Conservation (phyloP, 2,797 vertebrate species). For the Takifugu rubripes region DNA sequence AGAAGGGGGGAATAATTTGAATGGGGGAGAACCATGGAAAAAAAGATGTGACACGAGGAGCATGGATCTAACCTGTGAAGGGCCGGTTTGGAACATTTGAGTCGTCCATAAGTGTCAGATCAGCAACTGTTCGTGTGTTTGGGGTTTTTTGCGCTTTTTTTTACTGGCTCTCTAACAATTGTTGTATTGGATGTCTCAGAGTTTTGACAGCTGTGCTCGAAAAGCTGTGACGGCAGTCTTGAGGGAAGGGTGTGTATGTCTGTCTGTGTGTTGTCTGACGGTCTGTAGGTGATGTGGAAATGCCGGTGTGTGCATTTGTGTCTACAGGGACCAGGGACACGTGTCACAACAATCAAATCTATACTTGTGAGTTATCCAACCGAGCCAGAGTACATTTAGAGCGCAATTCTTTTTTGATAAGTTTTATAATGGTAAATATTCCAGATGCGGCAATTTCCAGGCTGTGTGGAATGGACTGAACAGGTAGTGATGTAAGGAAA, state of each 20-base stretch:
- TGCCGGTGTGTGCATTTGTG: slow-evolving; percentile 17
- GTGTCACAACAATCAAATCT: slow-evolving; percentile 31
- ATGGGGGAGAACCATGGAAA: slow-evolving; percentile 22
- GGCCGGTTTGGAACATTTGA: slow-evolving; percentile 22
- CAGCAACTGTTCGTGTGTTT: slow-evolving; percentile 34
- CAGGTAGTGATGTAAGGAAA: neutral
- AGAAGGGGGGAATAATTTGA: slow-evolving; percentile 24
- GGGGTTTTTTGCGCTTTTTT: slow-evolving; percentile 14
- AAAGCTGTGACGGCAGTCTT: slow-evolving; percentile 73
- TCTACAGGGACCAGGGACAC: slow-evolving; percentile 20
- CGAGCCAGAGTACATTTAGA: too few relatives aligned
- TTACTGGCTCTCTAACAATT: slow-evolving; percentile 56
- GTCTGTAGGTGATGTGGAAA: slow-evolving; percentile 47
- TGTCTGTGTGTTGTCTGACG: slow-evolving; percentile 59
- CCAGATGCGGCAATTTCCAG: neutral
- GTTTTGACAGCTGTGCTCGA: slow-evolving; percentile 82
- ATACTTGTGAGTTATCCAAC: slow-evolving; percentile 48
- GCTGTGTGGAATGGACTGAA: neutral
- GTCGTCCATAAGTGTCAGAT: slow-evolving; percentile 49
- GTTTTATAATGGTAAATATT: slow-evolving; percentile 6
- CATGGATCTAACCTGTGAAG: slow-evolving; percentile 24
- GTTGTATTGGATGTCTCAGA: slow-evolving; percentile 70
- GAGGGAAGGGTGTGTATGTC: slow-evolving; percentile 76
- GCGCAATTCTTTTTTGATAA: neutral
- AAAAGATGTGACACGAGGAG: slow-evolving; percentile 3